Base-by-base conservation (phyloP, 2,888 invertebrate species). In the Noctua fimbriata region DNA sequence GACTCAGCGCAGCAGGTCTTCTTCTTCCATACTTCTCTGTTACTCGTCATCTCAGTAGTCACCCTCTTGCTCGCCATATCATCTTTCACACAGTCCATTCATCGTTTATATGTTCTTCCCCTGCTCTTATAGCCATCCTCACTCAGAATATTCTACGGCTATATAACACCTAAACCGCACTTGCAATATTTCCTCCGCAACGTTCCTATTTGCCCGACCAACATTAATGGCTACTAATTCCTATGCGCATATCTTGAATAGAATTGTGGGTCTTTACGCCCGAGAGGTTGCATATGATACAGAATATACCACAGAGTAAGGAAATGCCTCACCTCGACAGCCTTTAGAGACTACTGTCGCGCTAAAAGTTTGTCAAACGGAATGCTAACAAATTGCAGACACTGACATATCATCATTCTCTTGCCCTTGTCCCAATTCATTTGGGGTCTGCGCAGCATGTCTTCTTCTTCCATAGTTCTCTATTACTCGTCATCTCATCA, bases 191-290 rank as follows among this genome's bases (percentile, higher is more conserved):
- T 67, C 66, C 67, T n/a, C 32, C 0, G 5, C 16, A 67, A 63
- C 36, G 60, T 44, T 52, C 66, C 55, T 65, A 65, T 81, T 83
- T 79, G 63, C 32, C 74, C 60, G 41, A 47, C 70, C 60, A 67
- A 74, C 74, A 81, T 58, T 69, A 85, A 80, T 80, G 55, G 67
- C 63, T 52, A 63, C 85, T 85, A 81, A 83, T 83, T 83, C 41
- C 67, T 83, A 83, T 81, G 82, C 85, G 82, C 82, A 85, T 83
- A 83, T 74, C 44, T 80, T 85, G 81, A 85, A 73, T 84, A 69
- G 58, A 79, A 70, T 58, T 52, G 72, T 49, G 49, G 69, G 28
- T 73, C n/a, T 69, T 49, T 24, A 65, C 65, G 60, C 36, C 47
- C 70, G 55, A 47, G 60, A 69, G 69, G 80, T 36, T 84, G 79